Conservation (phyloP, 2,888 invertebrate species). For the Harmothoe impar region DNA sequence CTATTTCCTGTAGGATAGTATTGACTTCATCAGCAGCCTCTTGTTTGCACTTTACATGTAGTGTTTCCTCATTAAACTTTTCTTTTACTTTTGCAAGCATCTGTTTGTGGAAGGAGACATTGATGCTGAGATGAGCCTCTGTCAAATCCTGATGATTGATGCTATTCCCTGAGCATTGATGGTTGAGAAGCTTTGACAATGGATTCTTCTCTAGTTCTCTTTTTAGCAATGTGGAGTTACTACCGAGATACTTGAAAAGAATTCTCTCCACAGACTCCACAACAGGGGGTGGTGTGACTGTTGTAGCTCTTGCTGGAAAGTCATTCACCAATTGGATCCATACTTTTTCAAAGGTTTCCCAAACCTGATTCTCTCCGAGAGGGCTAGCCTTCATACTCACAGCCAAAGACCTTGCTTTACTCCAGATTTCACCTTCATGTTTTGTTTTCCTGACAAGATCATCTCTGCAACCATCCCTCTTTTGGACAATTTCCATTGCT, state of each 20-base stretch:
- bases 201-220: conserved; percentile 36
- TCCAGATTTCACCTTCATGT: background rate
- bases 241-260: background rate
- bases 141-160: background rate
- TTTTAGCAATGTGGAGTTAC: background rate
- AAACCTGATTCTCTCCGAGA: background rate
- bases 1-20: background rate
- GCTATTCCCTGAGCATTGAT: background rate
- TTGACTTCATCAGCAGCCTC: background rate
- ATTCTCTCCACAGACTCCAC: background rate
- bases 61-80: background rate
- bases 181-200: background rate
- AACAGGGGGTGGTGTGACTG: background rate
- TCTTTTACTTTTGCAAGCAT: too few species aligned
- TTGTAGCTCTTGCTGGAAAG: background rate
- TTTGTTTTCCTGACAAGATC: background rate
- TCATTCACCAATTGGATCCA: background rate
- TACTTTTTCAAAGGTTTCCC: background rate
- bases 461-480: too few species aligned
- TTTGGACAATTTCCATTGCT: too few species aligned
- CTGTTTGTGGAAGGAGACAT: too few species aligned
- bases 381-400: background rate
- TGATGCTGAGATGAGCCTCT: background rate
- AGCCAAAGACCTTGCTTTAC: background rate
- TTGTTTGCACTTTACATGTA: background rate